These are phyloP conservation scores for Nasua narica DNA, from an alignment of 2,797 vertebrate genomes.

Conservation along the genomic window DNA sequence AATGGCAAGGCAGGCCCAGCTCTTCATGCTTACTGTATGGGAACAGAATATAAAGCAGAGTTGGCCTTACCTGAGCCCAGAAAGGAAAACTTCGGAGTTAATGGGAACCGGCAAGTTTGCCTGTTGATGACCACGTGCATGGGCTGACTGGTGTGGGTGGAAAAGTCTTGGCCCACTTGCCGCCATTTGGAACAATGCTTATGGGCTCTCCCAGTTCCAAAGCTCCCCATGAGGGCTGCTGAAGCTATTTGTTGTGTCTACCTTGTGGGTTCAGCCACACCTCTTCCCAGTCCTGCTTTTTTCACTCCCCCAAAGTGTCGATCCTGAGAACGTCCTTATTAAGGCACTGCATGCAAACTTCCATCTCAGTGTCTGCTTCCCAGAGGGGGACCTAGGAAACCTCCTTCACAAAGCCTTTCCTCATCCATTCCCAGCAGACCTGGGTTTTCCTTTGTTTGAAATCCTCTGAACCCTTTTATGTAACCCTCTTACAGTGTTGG, in stretches of 20 bases:
- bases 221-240: background rate
- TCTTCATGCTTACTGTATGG: background rate
- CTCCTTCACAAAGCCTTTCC: background rate
- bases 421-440: background rate
- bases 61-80: background rate
- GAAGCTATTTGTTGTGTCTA: background rate
- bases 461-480: background rate
- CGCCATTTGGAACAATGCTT: background rate
- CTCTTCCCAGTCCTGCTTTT: background rate
- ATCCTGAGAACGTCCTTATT: background rate
- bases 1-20: background rate
- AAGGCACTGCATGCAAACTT: background rate
- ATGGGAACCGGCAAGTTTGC: background rate
- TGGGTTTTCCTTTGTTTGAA: background rate
- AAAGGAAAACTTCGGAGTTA: background rate
- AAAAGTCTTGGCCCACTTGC: background rate
- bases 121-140: background rate
- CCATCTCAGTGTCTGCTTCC: background rate
- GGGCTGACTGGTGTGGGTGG: background rate
- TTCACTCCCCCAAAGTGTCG: background rate
- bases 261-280: background rate
- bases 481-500: rapidly evolving
- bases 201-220: background rate
- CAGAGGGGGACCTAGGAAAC: background rate
- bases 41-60: background rate